These are phyloP conservation scores for Stichopus horrens DNA, from an alignment of 53 echinoderm and acorn worm genomes.

Conservation along the genomic window DNA sequence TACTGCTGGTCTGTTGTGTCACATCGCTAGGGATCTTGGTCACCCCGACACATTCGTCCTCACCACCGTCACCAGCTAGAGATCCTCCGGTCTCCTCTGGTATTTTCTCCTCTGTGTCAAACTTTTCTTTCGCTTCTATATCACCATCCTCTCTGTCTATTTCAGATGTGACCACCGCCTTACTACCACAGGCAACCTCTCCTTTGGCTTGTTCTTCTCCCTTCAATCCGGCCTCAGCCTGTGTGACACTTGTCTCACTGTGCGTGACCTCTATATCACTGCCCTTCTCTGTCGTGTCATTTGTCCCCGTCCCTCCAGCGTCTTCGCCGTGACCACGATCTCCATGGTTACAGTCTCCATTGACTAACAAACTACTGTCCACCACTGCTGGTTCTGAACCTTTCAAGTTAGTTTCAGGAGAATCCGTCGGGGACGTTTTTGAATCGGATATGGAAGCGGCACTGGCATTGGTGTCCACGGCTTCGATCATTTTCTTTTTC, in stretches of 20 bases:
- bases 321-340: background rate
- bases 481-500: background rate
- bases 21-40: background rate
- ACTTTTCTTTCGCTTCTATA: background rate
- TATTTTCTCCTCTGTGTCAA: background rate
- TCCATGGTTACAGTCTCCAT: conserved; percentile 8
- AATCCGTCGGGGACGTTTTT: background rate
- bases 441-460: background rate
- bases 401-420: background rate
- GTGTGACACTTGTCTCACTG: too few relatives aligned
- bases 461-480: background rate
- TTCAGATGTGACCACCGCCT: background rate
- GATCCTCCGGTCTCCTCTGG: background rate
- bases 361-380: conserved; percentile 15
- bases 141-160: background rate
- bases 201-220: background rate
- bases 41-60: background rate
- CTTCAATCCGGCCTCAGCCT: too few relatives aligned
- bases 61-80: background rate
- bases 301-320: too few relatives aligned
- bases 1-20: background rate
- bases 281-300: too few relatives aligned
- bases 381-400: background rate
- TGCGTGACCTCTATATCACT: too few relatives aligned
- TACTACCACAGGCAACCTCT: background rate